Evolutionary conservation across 2,888 invertebrate species (phyloP).

Genomic region (Amphiduros pacificus): DNA sequence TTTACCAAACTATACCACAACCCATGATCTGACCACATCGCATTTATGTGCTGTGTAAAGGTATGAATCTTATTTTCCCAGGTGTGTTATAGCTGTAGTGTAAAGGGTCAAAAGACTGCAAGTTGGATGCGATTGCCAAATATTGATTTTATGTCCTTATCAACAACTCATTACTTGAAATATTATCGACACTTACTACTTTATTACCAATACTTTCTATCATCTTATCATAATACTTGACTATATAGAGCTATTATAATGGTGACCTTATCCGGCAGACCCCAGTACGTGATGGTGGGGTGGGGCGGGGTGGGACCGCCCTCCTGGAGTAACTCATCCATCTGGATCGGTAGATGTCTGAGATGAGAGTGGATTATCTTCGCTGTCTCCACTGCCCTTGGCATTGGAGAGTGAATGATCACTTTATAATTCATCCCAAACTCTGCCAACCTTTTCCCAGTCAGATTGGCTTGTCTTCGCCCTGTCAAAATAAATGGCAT

Average conservation of each 20-base stretch:
- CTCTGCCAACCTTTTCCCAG: conserved; percentile 23
- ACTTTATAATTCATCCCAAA: conserved; percentile 18
- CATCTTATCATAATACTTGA: neutral
- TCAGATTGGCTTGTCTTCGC: conserved; percentile 24
- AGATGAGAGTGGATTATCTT: conserved; percentile 21
- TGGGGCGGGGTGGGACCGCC: conserved; percentile 28
- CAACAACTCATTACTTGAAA: neutral
- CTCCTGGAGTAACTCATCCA: conserved; percentile 25
- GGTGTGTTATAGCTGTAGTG: too few species aligned
- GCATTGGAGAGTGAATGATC: conserved; percentile 24
- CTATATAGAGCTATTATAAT: neutral
- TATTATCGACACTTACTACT: neutral
- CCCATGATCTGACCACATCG: too few species aligned
- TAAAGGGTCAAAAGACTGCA: too few species aligned
- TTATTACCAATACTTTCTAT: neutral
- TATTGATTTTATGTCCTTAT: too few species aligned
- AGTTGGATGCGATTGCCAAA: too few species aligned
- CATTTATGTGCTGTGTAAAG: too few species aligned
- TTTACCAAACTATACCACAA: too few species aligned
- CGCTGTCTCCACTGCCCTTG: conserved; percentile 28
- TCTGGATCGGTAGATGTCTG: conserved; percentile 12
- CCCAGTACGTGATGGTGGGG: conserved; percentile 30
- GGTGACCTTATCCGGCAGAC: conserved; percentile 26
- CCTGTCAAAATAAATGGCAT: conserved; percentile 19
- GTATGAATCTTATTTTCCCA: too few species aligned